Base-by-base conservation (phyloP, 2,797 vertebrate genomes). In the Coregonus sp. region DNA sequence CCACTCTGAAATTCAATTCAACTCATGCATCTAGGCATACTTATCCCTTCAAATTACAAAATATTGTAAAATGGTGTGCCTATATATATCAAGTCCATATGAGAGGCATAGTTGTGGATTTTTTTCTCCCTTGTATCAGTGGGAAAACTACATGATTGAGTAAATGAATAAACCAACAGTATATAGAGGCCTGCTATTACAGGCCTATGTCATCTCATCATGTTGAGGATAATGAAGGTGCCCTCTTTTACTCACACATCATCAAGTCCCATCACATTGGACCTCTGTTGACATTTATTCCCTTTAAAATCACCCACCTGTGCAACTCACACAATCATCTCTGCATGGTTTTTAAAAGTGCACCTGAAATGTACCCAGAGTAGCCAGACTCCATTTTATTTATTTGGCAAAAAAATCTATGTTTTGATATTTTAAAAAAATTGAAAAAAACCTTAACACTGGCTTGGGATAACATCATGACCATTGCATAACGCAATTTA, bases 401-500 rank as follows among this genome's bases (percentile, higher is more conserved):
- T 1, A 47, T 70, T 12, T 56, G 29, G 29, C 70, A 18, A 68
- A 56, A 3, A 73, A 37, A 59, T 47, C 5, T 16, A 16, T 65
- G 59, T 51, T 70, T 63, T 77, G 51, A 70, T 67, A 77, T 72
- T 25, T 25, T 25, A 25, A 73, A 82, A 73, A 69, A 47, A 2
- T 11, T 0, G 0, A 12, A 35, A 35, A 11, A 11, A 47, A 83
- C 77, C 85, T 77, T 78, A 76, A 73, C 73, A 12, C 9, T 11
- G 71, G 56, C 51, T 63, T 63, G 20, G 20, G n/a, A 25, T 63
- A 63, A 63, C 73, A 72, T 78, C 65, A 79, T 84, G 82, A 47
- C 59, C 75, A 83, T 92, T 92, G 90, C 85, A 81, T 89, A 92
- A 91, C 82, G 80, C 82, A 86, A 85, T 88, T 89, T 82, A 85